Evolutionary conservation across 2,888 invertebrate species (phyloP), one percentile per base, ranked within the genome.

Genomic region (Chrysodeixis includens): DNA sequence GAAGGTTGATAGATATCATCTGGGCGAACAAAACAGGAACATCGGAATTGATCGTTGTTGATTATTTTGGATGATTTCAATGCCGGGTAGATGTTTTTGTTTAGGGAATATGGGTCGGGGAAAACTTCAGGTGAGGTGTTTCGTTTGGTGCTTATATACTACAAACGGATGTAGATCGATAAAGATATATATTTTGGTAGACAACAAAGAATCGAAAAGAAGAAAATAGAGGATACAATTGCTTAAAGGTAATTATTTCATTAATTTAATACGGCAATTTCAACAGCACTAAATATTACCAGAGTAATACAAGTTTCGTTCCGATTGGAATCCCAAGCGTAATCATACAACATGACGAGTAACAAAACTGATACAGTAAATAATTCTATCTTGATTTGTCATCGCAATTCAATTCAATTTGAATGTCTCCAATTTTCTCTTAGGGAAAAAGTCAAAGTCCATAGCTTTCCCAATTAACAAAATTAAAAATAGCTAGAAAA

Each of bases 1-100:
- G 61, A 70, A 74, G 70, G 66, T 70, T 74, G 57, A 66, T 20
- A 20, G 16, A 52, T 60, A 65, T 57, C 74, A 56, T 65, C 69
- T 74, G 73, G 73, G 57, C 58, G 54, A 66, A 49, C 46, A 49
- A 59, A 62, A 49, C 46, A 30, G 16, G 22, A 51, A 59, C 14
- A 56, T 10, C 54, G 0, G 22, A 46, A 46, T 10, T 20, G 10
- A 44, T 30, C 30, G 53, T 64, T 54, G 44, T 69, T 35, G 20
- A 57, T 51, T 26, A 30, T 0, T 30, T 44, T 18, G 9, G 9
- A 22, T 30, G 22, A 49, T 49, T 49, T 49, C 46, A 49, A 49
- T 49, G 46, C 46, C 18, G 12, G 18, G 18, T 18, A 49, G 10
- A 49, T 49, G 18, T 49, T 49, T 18, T 49, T 49, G 10, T 20